These are phyloP conservation scores for Batillaria attramentaria DNA, from an alignment of 1,140 invertebrate genomes.

Conservation along the genomic window DNA sequence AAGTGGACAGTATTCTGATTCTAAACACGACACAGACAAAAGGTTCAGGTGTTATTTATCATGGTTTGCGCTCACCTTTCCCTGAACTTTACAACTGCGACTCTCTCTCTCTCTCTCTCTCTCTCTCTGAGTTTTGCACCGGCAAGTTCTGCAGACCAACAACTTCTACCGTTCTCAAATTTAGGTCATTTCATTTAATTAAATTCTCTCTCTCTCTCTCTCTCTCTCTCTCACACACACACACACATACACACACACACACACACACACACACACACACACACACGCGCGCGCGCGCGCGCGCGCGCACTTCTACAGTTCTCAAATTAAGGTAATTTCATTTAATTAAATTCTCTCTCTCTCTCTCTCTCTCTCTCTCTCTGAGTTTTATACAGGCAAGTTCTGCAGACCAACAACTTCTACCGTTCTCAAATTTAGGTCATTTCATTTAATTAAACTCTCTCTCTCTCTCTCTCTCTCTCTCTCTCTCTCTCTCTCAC, in stretches of 20 bases:
- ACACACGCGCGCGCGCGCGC: not conserved
- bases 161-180: no score
- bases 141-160: no score
- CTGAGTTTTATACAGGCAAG: no score
- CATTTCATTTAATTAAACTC: not conserved
- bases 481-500: not conserved
- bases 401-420: no score
- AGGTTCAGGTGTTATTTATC: no score
- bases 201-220: conserved; percentile 19
- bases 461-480: no score
- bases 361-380: conserved; percentile 20
- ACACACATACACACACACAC: not conserved
- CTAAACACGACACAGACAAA: no score
- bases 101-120: conserved; percentile 16
- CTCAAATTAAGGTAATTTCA: not conserved
- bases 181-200: no score
- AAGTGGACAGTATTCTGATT: no score
- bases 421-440: no score
- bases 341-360: no score
- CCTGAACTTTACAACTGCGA: not conserved
- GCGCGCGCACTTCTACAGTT: not conserved
- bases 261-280: not conserved
- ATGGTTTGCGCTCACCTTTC: not conserved
- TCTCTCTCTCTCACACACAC: conserved; percentile 13
- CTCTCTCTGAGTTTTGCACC: no score